Evolutionary conservation across 2,888 invertebrate genomes (phyloP).

Genomic region (Trimorus sp.): DNA sequence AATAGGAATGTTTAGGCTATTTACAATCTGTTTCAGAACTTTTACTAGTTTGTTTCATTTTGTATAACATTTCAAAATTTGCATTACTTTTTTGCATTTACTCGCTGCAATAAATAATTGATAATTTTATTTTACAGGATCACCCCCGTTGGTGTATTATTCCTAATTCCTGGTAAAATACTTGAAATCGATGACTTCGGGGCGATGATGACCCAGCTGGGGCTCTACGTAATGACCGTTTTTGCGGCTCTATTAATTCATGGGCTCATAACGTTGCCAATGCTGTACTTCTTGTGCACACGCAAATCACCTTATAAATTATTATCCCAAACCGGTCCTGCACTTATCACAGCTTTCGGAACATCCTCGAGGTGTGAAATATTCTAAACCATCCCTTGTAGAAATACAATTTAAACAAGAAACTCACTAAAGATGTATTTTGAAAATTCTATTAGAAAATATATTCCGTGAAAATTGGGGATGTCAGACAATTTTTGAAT

Average conservation of each 20-base stretch:
- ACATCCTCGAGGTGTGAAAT: slow-evolving; percentile 87
- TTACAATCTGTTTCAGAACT: too few relatives aligned
- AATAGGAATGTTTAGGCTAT: too few relatives aligned
- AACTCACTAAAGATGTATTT: too few relatives aligned
- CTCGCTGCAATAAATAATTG: too few relatives aligned
- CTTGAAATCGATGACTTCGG: slow-evolving; percentile 93
- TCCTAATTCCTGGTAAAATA: slow-evolving; percentile 94
- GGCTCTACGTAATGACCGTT: slow-evolving; percentile 95
- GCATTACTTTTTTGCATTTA: too few relatives aligned
- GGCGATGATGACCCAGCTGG: slow-evolving; percentile 91
- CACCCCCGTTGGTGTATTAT: slow-evolving; percentile 93
- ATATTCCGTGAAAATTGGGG: too few relatives aligned
- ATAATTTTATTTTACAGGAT: slow-evolving; percentile 83
- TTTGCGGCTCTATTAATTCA: slow-evolving; percentile 93
- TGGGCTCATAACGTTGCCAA: slow-evolving; percentile 93
- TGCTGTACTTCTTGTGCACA: slow-evolving; percentile 91
- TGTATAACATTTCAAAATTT: too few relatives aligned
- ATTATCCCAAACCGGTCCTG: slow-evolving; percentile 92
- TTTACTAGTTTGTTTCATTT: too few relatives aligned
- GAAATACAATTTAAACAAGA: neutral
- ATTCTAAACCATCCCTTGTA: neutral
- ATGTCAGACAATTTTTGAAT: too few relatives aligned
- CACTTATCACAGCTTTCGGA: slow-evolving; percentile 97
- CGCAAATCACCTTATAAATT: slow-evolving; percentile 91
- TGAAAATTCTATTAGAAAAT: too few relatives aligned